Evolutionary conservation across 2,797 vertebrate genomes (phyloP).

Genomic region (Ambastaia sidthimunki): DNA sequence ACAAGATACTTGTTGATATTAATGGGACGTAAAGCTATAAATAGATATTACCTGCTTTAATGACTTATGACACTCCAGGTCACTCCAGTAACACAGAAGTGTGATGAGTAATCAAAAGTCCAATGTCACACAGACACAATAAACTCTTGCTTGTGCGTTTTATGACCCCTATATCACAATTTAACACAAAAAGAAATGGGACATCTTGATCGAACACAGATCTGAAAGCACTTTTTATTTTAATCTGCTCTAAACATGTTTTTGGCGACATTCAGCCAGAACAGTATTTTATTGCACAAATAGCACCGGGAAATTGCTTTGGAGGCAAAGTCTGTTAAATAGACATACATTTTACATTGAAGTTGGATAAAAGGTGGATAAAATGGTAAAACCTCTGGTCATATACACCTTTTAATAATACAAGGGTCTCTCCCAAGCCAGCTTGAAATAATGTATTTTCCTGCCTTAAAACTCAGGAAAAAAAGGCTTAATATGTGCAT

Average conservation of each 20-base stretch:
- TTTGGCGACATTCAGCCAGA: background rate
- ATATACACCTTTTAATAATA: slow-evolving; percentile 8
- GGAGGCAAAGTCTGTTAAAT: slow-evolving; percentile 13
- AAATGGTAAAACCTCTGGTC: slow-evolving; percentile 16
- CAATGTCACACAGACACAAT: background rate
- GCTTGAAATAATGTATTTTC: background rate
- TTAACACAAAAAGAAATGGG: background rate
- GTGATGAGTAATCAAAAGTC: background rate
- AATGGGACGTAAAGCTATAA: slow-evolving; percentile 46
- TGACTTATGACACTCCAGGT: slow-evolving; percentile 28
- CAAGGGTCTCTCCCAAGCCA: background rate
- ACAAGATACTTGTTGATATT: slow-evolving; percentile 38
- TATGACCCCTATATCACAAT: background rate
- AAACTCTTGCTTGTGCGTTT: background rate
- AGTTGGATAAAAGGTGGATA: background rate
- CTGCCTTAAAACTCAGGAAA: background rate
- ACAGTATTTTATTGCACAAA: slow-evolving; percentile 20
- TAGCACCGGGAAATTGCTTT: slow-evolving; percentile 38
- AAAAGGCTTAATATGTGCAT: background rate
- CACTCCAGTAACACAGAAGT: slow-evolving; percentile 14
- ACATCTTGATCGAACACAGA: slow-evolving; percentile 16
- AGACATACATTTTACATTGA: background rate
- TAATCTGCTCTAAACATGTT: slow-evolving; percentile 15
- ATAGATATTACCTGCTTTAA: slow-evolving; percentile 44
- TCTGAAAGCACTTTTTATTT: background rate